phyloP scores from a whole-genome alignment of 37 sponge, comb jelly and placozoan species.

The Chondrosia reniformis region DNA sequence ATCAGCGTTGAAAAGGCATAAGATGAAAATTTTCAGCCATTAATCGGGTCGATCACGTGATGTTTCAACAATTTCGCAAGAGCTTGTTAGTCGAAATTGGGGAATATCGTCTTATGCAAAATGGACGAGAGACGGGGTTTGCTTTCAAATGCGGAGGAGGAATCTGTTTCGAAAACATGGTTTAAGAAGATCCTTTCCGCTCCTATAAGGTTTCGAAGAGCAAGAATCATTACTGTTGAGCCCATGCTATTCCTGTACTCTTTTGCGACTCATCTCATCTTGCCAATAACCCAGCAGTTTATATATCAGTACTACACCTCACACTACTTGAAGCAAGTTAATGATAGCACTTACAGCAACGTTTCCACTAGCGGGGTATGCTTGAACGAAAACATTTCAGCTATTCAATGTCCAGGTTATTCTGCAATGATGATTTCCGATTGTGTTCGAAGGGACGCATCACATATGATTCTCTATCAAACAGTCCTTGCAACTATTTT shows the following conservation, averaged over 20 bases:
- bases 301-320: slow-evolving; percentile 31
- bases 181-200: too few species aligned
- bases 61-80: too few species aligned
- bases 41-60: too few species aligned
- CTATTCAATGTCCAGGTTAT: not conserved
- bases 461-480: not conserved
- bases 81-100: too few species aligned
- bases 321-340: not conserved
- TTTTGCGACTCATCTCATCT: slow-evolving; percentile 30
- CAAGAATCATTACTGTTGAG: slow-evolving; percentile 48
- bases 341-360: not conserved
- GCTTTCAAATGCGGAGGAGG: too few species aligned
- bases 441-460: slow-evolving; percentile 20
- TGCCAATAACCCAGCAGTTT: slow-evolving; percentile 49
- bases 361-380: not conserved
- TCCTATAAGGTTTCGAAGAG: not conserved
- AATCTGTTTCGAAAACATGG: too few species aligned
- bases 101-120: too few species aligned
- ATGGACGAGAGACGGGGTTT: too few species aligned
- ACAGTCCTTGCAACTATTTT: not conserved
- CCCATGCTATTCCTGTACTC: slow-evolving; percentile 47
- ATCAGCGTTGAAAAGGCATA: too few species aligned
- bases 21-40: too few species aligned
- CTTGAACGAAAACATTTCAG: not conserved
- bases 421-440: not conserved